Percentiles rank a stretch among this genome's conserved stretches.
Evolutionary conservation across 2,797 vertebrate genomes (phyloP).

Genomic region (Odontamblyopus lacepedii): DNA sequence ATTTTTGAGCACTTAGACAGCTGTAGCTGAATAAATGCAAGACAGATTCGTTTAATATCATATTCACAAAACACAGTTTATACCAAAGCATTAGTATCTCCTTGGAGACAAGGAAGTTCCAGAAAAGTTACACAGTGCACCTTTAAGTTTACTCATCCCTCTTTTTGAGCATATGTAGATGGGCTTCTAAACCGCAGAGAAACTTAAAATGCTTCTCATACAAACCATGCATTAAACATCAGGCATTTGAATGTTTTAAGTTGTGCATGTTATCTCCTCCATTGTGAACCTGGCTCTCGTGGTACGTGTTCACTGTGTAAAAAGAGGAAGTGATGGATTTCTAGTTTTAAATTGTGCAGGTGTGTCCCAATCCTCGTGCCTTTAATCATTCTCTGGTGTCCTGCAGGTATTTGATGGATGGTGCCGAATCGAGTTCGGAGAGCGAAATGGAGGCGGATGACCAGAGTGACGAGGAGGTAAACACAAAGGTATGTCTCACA

Average conservation of each 20-base stretch:
- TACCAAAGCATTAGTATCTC: too few species aligned
- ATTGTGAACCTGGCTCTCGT: not conserved
- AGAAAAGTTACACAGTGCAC: too few species aligned
- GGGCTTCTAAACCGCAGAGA: not conserved
- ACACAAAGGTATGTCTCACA: slow-evolving; percentile 45
- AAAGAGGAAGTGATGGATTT: slow-evolving; percentile 20
- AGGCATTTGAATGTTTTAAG: not conserved
- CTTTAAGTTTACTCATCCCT: not conserved
- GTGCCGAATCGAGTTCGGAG: slow-evolving; percentile 81
- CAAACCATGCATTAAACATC: slow-evolving; percentile 27
- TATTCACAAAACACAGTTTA: too few species aligned
- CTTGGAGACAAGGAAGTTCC: too few species aligned
- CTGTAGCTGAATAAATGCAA: too few species aligned
- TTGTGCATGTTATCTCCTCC: slow-evolving; percentile 20
- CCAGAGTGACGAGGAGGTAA: slow-evolving; percentile 67
- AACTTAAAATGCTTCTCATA: slow-evolving; percentile 10
- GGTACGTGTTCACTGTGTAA: not conserved
- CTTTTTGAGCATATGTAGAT: not conserved
- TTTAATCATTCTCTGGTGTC: slow-evolving; percentile 41
- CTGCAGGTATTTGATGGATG: slow-evolving; percentile 86
- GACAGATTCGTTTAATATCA: too few species aligned
- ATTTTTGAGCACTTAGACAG: too few species aligned
- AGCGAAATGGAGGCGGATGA: slow-evolving; percentile 77
- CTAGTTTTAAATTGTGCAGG: slow-evolving; percentile 28
- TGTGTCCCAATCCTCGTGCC: slow-evolving; percentile 3